Base-by-base conservation (phyloP, 2,888 invertebrate species). In the Cheilosia pagana region DNA sequence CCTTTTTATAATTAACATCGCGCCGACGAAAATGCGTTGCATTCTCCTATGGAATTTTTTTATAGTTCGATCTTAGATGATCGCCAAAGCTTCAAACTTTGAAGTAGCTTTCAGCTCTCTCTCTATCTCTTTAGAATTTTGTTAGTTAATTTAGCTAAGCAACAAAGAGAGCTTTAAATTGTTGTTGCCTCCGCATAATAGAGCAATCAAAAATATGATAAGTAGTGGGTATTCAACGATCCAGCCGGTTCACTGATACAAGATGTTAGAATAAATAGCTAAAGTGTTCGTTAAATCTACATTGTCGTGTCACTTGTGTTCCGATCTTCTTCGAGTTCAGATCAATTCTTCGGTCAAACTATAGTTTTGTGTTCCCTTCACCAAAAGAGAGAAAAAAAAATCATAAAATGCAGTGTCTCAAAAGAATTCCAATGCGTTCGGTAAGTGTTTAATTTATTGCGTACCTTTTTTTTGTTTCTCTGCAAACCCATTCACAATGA, bases 351-450 rank as follows among this genome's bases (percentile, higher is more conserved):
- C 53, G 50, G 63, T 25, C 35, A 53, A 21, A n/a, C 41, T 31
- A 4, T 31, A 4, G 0, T 25, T 16, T 25, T 23, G 12, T 35
- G 14, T 48, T 23, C 14, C n/a, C 12, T 8, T 31, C 19, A 19
- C 7, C 6, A 28, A 21, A 25, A 8, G 8, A 1, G 59, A 43
- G 14, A 41, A 41, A 25, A 45, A 50, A 25, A 87, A 82, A 63
- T 5, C 10, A 12, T 43, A 76, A 19, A 21, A 91, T 92, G 91
- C 91, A 91, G 87, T 89, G 87, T 86, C 88, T 92, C 65, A 90
- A 89, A 87, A 92, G 89, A 87, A 87, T 92, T 87, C 90, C 90
- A 52, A 83, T 91, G 86, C 91, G 91, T 72, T 87, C 89, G 89
- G 92, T 91, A 76, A 89, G 90, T 41, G 1, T 14, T 23, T 7